phyloP scores from a whole-genome alignment of 2,113 vertebrate genomes.

The Mesembrinibis cayennensis region DNA sequence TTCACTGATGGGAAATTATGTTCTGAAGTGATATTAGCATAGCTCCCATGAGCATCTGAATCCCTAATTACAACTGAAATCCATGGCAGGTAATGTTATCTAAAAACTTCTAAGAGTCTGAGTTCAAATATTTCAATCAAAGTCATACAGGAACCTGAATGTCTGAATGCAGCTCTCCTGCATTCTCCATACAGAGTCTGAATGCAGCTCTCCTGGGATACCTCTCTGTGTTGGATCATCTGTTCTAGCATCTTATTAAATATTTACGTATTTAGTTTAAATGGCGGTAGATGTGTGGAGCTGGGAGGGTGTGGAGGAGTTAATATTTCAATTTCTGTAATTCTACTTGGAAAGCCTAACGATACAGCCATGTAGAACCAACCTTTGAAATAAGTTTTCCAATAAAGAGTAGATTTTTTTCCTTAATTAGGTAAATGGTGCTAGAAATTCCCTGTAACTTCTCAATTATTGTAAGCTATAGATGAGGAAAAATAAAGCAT shows the following conservation, averaged over 20 bases:
- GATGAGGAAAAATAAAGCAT: background rate
- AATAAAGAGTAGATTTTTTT: background rate
- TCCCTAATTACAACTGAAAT: background rate
- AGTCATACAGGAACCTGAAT: background rate
- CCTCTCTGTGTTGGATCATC: background rate
- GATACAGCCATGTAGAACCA: background rate
- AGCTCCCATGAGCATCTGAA: background rate
- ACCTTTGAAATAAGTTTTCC: background rate
- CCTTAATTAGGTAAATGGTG: background rate
- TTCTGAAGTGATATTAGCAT: background rate
- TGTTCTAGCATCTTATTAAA: background rate
- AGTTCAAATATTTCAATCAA: background rate
- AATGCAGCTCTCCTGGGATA: background rate
- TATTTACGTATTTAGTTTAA: background rate
- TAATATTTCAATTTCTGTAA: background rate
- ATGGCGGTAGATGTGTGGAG: background rate
- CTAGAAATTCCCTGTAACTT: background rate
- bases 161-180: background rate
- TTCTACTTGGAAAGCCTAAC: background rate
- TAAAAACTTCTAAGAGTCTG: background rate
- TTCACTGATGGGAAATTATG: background rate
- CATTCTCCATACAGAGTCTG: no score
- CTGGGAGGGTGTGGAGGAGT: background rate
- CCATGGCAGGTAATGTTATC: background rate
- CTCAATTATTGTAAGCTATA: background rate